Evolutionary conservation across 2,797 vertebrate genomes (phyloP).

Genomic region (Bryconaethiops microstoma): DNA sequence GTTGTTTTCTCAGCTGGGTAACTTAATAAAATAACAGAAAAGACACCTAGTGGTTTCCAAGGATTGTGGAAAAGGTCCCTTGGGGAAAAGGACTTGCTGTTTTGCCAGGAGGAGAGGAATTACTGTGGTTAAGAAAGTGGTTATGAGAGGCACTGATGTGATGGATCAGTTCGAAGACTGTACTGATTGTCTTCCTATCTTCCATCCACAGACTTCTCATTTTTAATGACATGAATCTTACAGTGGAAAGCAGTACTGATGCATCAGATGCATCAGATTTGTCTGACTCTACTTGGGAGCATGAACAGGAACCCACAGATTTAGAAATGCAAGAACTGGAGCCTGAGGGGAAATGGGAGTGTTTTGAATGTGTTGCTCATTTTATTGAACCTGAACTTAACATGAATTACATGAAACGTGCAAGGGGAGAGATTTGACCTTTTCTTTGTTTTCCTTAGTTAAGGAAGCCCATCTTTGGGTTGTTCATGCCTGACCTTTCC

Average conservation of each 20-base stretch:
- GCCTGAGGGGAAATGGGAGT: constrained; percentile 67
- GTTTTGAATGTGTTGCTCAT: constrained; percentile 70
- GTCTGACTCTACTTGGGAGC: not conserved
- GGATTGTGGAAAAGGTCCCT: not conserved
- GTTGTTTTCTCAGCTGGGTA: constrained; percentile 53
- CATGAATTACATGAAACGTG: constrained; percentile 75
- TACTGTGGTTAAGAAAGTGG: not conserved
- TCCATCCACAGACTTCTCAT: no score
- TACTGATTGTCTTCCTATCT: no score
- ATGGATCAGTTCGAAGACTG: not conserved
- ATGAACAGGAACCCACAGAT: not conserved
- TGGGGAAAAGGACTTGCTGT: not conserved
- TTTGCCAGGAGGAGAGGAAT: not conserved
- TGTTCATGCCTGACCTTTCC: not conserved
- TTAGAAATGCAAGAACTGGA: constrained; percentile 40
- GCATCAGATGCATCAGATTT: not conserved
- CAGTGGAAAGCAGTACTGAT: constrained; percentile 47
- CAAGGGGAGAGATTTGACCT: constrained; percentile 68
- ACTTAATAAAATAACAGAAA: constrained; percentile 50
- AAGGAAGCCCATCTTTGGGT: not conserved
- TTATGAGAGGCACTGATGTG: not conserved
- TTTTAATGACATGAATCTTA: no score
- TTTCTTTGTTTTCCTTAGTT: not conserved
- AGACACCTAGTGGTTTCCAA: constrained; percentile 29
- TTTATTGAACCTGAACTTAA: constrained; percentile 70